A percentile compares a stretch with the other conserved stretches of the same genome.
phyloP scores from a whole-genome alignment of 2,113 vertebrate species.

The Melanotaenia duboulayi region DNA sequence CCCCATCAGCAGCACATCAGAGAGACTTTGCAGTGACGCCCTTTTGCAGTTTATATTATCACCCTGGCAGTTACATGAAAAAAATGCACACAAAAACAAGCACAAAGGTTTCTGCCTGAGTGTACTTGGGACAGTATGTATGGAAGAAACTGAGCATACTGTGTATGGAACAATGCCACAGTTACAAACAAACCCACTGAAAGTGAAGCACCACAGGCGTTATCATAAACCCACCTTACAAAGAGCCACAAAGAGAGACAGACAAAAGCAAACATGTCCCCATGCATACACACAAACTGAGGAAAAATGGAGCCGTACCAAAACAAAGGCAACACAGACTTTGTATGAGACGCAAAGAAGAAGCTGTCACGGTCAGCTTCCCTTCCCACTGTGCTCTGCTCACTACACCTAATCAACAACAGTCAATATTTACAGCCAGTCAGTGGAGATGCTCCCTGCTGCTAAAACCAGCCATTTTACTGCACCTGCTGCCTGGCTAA shows the following conservation, averaged over 20 bases:
- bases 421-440: slow-evolving; percentile 78
- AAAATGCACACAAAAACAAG: slow-evolving; percentile 3
- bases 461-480: slow-evolving; percentile 73
- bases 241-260: slow-evolving; percentile 9
- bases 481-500: slow-evolving; percentile 77
- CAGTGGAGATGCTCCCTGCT: slow-evolving; percentile 62
- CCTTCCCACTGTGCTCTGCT: slow-evolving; percentile 35
- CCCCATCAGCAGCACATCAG: slow-evolving; percentile 45
- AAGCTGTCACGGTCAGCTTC: slow-evolving; percentile 65
- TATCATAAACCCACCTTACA: slow-evolving; percentile 16
- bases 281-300: slow-evolving; percentile 8
- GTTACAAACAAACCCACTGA: slow-evolving; percentile 1
- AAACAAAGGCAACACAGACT: slow-evolving; percentile 25
- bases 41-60: slow-evolving; percentile 19
- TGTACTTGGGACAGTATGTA: neutral
- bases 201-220: slow-evolving; percentile 2
- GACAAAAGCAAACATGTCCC: slow-evolving; percentile 35
- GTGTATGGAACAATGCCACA: neutral
- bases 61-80: slow-evolving; percentile 38
- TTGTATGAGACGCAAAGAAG: slow-evolving; percentile 31
- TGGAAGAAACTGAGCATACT: neutral
- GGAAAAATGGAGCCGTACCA: neutral
- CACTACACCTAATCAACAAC: slow-evolving; percentile 62
- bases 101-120: slow-evolving; percentile 6
- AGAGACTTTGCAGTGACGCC: slow-evolving; percentile 41